Conservation (phyloP, 2,888 invertebrate genomes). For the Peribatodes rhomboidaria region DNA sequence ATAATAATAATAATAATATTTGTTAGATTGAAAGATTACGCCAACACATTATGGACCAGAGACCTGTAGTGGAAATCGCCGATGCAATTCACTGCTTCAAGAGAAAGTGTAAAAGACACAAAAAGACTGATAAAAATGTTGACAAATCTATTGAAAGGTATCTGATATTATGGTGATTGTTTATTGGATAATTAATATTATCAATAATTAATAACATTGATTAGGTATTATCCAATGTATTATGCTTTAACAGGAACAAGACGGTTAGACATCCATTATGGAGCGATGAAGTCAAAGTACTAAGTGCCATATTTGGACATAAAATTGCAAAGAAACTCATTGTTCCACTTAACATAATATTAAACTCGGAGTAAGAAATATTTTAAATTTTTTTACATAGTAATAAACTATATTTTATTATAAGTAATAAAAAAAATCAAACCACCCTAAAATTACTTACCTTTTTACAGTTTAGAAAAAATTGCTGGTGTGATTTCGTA, state of each 20-base stretch:
- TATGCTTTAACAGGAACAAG: neutral
- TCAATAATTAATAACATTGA: neutral
- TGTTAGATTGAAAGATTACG: slow-evolving; percentile 70
- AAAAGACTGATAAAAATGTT: slow-evolving; percentile 29
- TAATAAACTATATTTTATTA: too few species aligned
- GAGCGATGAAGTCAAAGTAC: slow-evolving; percentile 13
- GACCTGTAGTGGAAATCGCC: slow-evolving; percentile 64
- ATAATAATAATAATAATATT: neutral
- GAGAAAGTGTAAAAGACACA: slow-evolving; percentile 44
- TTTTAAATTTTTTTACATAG: neutral
- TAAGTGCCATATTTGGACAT: slow-evolving; percentile 60
- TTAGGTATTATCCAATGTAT: neutral
- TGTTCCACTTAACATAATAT: slow-evolving; percentile 54
- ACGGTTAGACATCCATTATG: slow-evolving; percentile 52
- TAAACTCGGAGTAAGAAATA: slow-evolving; percentile 63
- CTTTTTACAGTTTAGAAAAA: slow-evolving; percentile 59
- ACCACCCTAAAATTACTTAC: too few species aligned
- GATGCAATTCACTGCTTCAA: slow-evolving; percentile 73
- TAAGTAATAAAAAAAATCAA: too few species aligned
- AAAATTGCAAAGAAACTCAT: slow-evolving; percentile 61
- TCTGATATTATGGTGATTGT: neutral
- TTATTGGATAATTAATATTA: neutral
- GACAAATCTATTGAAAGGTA: slow-evolving; percentile 39
- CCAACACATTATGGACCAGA: slow-evolving; percentile 68
- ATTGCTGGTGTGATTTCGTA: slow-evolving; percentile 59